These are phyloP conservation scores for Cephus nigrinus DNA, from an alignment of 2,888 invertebrate genomes.

Conservation along the genomic window DNA sequence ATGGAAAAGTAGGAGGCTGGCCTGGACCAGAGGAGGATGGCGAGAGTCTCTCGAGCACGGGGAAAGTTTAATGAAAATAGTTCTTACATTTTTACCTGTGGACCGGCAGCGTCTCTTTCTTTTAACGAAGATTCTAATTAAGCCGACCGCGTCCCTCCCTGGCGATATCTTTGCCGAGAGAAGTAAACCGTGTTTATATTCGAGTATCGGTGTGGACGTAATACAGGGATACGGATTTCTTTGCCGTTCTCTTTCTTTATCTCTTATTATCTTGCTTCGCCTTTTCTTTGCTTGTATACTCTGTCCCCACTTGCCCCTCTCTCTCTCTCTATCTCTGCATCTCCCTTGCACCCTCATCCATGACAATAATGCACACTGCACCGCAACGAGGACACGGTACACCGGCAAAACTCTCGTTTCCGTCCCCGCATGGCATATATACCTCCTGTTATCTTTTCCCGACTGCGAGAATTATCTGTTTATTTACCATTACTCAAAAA, in stretches of 20 bases:
- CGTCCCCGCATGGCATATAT: background rate
- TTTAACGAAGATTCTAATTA: constrained; percentile 58
- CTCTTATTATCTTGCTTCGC: constrained; percentile 19
- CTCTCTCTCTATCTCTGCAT: background rate
- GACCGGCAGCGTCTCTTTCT: constrained; percentile 37
- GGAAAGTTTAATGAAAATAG: constrained; percentile 59
- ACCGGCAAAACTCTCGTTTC: background rate
- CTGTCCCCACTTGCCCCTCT: constrained; percentile 18
- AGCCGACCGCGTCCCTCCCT: constrained; percentile 28
- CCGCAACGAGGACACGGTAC: background rate
- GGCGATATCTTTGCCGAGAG: background rate
- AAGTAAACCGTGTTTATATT: background rate
- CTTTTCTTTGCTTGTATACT: constrained; percentile 25
- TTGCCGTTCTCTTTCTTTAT: constrained; percentile 15
- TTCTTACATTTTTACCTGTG: constrained; percentile 55
- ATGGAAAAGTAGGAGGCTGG: background rate
- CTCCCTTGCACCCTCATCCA: too few relatives aligned
- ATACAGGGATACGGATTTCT: background rate
- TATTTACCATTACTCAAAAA: constrained; percentile 35
- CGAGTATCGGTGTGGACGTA: background rate
- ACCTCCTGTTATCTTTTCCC: constrained; percentile 17
- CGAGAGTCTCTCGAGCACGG: constrained; percentile 43
- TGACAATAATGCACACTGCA: background rate
- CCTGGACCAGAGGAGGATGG: constrained; percentile 8
- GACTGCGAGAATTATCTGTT: constrained; percentile 37